Base-by-base conservation (phyloP, 2,797 vertebrate species). In the Esox masquinongy region DNA sequence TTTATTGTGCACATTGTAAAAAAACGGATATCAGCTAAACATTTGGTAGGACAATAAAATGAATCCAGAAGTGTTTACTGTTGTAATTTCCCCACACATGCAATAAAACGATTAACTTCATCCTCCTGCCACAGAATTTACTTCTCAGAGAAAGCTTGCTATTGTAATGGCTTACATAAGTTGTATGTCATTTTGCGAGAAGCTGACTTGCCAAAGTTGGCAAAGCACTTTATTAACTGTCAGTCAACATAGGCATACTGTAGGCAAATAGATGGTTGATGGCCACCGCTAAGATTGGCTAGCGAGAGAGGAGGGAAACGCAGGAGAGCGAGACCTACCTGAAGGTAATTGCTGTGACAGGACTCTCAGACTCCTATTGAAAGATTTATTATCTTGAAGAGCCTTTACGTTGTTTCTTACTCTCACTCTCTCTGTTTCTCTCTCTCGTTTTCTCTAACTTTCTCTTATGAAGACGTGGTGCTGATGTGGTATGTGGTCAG, bases 381-480 rank as follows among this genome's bases (percentile, higher is more conserved):
- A 82, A 86, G 85, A 87, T 79, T 82, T 86, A 85, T 85, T 43
- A 63, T 68, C 75, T 72, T 1, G 77, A 87, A 31, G 79, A 76
- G 8, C 79, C 82, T 84, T 86, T 80, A 71, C 59, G 83, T 74
- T 64, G 14, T 63, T 0, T 63, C 53, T 43, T n/a, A n/a, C n/a
- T n/a, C n/a, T n/a, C n/a, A n/a, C n/a, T n/a, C n/a, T n/a, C n/a
- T n/a, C n/a, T n/a, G n/a, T n/a, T 22, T 34, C 49, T 36, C 17
- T 72, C 24, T 53, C 17, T 79, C 24, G 49, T 64, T 43, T 47
- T 72, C 76, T 36, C 50, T 17, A 6, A 53, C 64, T 73, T 34
- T 50, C 47, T 7, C n/a, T 50, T 31, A 36, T 49, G 84, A 87
- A 86, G 85, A 88, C 87, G 79, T 85, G 84, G 86, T 90, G 43